Percentiles rank a stretch among this genome's conserved stretches.
phyloP scores from a whole-genome alignment of 1,140 invertebrate species.

The Cheumatopsyche charites region DNA sequence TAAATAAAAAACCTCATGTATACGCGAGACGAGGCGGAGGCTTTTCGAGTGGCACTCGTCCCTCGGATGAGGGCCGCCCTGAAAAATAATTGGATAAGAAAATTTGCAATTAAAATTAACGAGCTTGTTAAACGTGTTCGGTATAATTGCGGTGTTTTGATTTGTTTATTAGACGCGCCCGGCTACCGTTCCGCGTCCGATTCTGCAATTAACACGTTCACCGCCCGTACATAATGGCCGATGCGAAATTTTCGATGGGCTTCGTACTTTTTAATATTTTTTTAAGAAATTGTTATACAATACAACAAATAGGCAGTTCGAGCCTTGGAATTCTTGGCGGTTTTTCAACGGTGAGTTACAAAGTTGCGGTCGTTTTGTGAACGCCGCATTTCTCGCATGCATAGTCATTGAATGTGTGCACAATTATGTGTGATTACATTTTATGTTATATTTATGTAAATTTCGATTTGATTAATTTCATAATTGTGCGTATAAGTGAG shows the following conservation, averaged over 20 bases:
- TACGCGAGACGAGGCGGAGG: no score
- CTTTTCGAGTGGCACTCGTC: conserved; percentile 13
- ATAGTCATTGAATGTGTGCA: not conserved
- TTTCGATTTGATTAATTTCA: no score
- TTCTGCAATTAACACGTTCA: conserved; percentile 34
- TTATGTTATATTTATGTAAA: not conserved
- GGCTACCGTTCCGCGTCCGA: conserved; percentile 27
- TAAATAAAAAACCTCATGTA: no score
- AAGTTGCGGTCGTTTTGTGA: no score
- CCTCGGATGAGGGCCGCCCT: conserved; percentile 23
- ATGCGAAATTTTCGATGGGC: no score
- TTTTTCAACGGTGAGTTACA: no score
- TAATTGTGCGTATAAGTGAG: no score
- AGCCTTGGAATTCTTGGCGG: no score
- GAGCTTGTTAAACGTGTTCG: conserved; percentile 49
- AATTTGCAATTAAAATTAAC: conserved; percentile 49
- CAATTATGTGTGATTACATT: not conserved
- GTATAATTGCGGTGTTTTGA: conserved; percentile 48
- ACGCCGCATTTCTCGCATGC: not conserved
- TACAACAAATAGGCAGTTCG: no score
- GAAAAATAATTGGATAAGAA: conserved; percentile 49
- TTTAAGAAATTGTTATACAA: no score
- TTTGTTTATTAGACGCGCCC: conserved; percentile 46
- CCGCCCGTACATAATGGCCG: conserved; percentile 15
- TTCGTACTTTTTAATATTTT: no score